Base-by-base conservation (phyloP, 1,140 invertebrate genomes). In the Neodiprion virginianus region DNA sequence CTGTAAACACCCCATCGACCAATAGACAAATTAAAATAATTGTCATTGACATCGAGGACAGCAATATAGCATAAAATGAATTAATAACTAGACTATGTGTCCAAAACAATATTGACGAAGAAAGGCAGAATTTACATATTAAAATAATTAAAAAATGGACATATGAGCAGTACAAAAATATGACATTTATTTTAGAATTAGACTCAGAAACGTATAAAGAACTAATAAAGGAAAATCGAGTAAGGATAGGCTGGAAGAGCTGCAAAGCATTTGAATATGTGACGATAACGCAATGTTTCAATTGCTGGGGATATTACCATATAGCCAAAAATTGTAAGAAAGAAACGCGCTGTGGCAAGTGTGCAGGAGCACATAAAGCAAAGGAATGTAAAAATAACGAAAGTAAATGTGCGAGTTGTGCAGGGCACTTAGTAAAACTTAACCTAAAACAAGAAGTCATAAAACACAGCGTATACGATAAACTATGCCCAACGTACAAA, bases 61-160 rank as follows among this genome's bases (percentile, higher is more conserved):
- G 69, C 23, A 21, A 70, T 8, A 8, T 8, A 21, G 11, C 12
- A 8, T 5, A 70, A 23, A 48, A 70, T 11, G 69, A 70, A 8
- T 40, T 70, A 28, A 28, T 70, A 14, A 8, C 12, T 9, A 70
- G 50, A 68, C 67, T 73, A 8, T 66, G 53, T 11, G 66, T 68
- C 7, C 61, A 68, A 68, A 73, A 73, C 69, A 28, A 48, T n/a
- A 3, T 67, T 5, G 12, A 65, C 8, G 8, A 9, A 12, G 48
- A 66, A 48, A 66, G 40, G 21, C 9, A 47, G 10, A 7, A 48
- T 23, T 11, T 3, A 12, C 21, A 73, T 7, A 67, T 67, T 7
- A 73, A 73, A 68, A 73, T 73, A 9, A 8, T 73, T 40, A 67
- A 73, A 11, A 73, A 73, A 28, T 73, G 72, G 72, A 66, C 66